These are phyloP conservation scores for Drosophila triauraria DNA, from an alignment of 1,140 invertebrate species.

Conservation along the genomic window DNA sequence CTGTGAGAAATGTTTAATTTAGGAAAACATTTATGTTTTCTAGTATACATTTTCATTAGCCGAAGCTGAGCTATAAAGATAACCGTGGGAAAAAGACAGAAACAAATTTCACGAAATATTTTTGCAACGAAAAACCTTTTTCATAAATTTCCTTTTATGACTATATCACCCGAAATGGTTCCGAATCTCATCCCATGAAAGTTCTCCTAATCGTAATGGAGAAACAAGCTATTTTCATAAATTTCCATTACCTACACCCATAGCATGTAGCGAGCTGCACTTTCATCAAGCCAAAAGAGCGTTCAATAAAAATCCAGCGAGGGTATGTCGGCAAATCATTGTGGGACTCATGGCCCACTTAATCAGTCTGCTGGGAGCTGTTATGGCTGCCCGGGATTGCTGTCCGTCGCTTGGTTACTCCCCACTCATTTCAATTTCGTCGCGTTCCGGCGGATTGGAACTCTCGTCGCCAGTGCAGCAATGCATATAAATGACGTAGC, in stretches of 20 bases:
- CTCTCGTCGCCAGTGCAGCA: conserved; percentile 53
- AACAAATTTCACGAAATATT: background rate
- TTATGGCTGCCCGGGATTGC: conserved; percentile 50
- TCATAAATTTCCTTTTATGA: conserved; percentile 31
- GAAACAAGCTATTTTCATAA: conserved; percentile 36
- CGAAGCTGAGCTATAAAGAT: background rate
- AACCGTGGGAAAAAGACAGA: background rate
- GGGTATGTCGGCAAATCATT: conserved; percentile 36
- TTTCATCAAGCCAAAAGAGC: conserved; percentile 33
- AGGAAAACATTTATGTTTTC: background rate
- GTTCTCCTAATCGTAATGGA: conserved; percentile 19
- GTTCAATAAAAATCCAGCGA: conserved; percentile 28
- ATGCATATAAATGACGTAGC: conserved; percentile 74
- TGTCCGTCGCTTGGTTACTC: conserved; percentile 18
- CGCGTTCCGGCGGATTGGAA: conserved; percentile 38
- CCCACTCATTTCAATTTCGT: conserved; percentile 64
- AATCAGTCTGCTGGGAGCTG: conserved; percentile 69
- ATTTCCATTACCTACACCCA: conserved; percentile 35
- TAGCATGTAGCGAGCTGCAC: conserved; percentile 23
- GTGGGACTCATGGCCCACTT: conserved; percentile 39
- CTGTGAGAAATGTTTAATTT: background rate
- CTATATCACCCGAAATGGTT: background rate
- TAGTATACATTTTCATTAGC: background rate
- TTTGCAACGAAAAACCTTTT: conserved; percentile 17
- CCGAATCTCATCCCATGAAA: conserved; percentile 17